Evolutionary conservation across 53 echinoderm and acorn worm species (phyloP).

Genomic region (Temnopleurus reevesii): DNA sequence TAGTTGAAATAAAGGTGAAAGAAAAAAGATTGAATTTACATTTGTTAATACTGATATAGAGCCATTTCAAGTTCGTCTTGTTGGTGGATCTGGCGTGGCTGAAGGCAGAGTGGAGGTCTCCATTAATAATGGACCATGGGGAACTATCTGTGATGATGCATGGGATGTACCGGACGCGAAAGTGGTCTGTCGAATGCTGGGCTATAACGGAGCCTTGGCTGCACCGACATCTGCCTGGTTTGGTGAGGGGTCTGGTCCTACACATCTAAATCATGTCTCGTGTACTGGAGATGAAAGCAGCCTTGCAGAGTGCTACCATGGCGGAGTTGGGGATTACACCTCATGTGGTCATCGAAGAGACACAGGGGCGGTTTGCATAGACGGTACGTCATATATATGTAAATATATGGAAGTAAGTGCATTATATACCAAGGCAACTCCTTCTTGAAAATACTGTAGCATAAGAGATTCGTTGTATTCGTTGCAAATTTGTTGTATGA

Average conservation of each 20-base stretch:
- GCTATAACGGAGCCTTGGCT: background rate
- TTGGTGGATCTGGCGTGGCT: background rate
- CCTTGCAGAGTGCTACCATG: background rate
- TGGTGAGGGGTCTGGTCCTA: background rate
- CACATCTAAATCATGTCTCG: background rate
- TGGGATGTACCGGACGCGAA: slow-evolving; percentile 8
- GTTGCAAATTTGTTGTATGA: too few relatives aligned
- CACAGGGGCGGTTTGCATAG: background rate
- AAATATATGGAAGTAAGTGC: too few relatives aligned
- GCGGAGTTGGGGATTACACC: background rate
- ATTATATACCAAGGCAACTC: too few relatives aligned
- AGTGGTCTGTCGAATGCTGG: background rate
- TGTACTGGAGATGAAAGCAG: slow-evolving; percentile 6
- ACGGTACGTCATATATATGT: too few relatives aligned
- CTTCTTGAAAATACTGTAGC: too few relatives aligned
- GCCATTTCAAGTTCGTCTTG: background rate
- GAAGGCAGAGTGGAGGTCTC: slow-evolving; percentile 32
- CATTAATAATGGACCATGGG: background rate
- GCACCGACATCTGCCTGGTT: slow-evolving; percentile 6
- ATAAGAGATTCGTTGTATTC: too few relatives aligned
- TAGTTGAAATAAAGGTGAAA: too few relatives aligned
- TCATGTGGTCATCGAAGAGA: background rate
- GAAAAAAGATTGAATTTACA: too few relatives aligned
- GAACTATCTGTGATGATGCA: background rate
- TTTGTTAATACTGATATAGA: too few relatives aligned